Evolutionary conservation across 2,888 invertebrate genomes (phyloP).

Genomic region (Ernsta delagoae): DNA sequence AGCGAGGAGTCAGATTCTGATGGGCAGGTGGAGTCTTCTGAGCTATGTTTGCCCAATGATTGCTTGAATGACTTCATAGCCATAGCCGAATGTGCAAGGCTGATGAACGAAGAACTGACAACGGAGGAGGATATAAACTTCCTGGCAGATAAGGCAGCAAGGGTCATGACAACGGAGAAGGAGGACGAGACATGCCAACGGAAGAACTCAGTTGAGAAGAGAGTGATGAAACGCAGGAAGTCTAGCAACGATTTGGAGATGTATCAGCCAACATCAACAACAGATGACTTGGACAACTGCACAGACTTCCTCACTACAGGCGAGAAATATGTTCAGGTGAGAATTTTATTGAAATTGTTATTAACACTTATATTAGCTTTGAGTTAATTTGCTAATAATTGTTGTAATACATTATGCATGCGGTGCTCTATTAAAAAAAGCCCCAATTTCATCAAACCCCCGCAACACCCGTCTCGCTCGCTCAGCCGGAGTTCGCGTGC

Average conservation of each 20-base stretch:
- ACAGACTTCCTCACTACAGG: constrained; percentile 63
- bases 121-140: constrained; percentile 71
- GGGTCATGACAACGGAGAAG: constrained; percentile 75
- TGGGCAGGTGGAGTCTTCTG: constrained; percentile 70
- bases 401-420: no score
- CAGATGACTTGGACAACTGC: constrained; percentile 72
- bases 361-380: no score
- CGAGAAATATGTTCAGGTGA: constrained; percentile 78
- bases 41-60: constrained; percentile 74
- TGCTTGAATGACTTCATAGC: constrained; percentile 78
- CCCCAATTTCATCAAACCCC: background rate
- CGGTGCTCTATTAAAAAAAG: no score
- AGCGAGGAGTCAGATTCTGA: constrained; percentile 78
- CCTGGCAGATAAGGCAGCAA: constrained; percentile 74
- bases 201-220: constrained; percentile 62
- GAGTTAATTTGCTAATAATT: no score
- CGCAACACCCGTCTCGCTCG: background rate
- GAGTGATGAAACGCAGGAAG: constrained; percentile 66
- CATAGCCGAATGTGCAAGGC: constrained; percentile 66
- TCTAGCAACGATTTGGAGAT: constrained; percentile 76
- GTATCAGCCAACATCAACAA: constrained; percentile 79
- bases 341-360: background rate
- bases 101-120: constrained; percentile 61
- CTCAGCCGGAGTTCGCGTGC: no score
- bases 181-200: constrained; percentile 53